A percentile compares a stretch with the other conserved stretches of the same genome.
phyloP scores from a whole-genome alignment of 2,113 vertebrate species.

The Oreochromis spilurus region DNA sequence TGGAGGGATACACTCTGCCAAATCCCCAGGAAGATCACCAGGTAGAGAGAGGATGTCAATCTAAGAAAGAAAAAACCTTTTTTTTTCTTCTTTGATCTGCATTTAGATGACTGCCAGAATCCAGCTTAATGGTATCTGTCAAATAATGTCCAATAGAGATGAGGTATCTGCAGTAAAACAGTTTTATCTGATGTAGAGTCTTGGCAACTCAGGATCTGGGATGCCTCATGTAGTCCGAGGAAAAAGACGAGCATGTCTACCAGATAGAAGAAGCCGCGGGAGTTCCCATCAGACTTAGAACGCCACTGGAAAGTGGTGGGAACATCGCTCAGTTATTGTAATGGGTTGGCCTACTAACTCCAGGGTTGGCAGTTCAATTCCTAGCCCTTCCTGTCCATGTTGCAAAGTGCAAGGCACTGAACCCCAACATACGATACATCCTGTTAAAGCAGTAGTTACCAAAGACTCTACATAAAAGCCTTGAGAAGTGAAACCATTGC shows the following conservation, averaged over 20 bases:
- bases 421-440: neutral
- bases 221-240: neutral
- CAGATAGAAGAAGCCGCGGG: neutral
- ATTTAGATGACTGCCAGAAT: neutral
- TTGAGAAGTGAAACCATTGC: neutral
- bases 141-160: neutral
- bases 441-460: neutral
- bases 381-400: neutral
- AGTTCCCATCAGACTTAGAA: neutral
- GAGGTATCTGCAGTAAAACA: neutral
- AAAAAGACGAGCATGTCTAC: neutral
- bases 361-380: neutral
- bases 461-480: neutral
- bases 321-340: no score
- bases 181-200: neutral
- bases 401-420: neutral
- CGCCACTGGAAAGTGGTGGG: no score
- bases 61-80: neutral
- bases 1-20: slow-evolving; percentile 87
- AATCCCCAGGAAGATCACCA: slow-evolving; percentile 78
- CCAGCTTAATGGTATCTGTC: neutral
- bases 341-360: neutral
- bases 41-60: slow-evolving; percentile 24
- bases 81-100: neutral
- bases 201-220: neutral